phyloP scores from a whole-genome alignment of 92 coral and sea anemone genomes.

The Zoanthus gigantus region DNA sequence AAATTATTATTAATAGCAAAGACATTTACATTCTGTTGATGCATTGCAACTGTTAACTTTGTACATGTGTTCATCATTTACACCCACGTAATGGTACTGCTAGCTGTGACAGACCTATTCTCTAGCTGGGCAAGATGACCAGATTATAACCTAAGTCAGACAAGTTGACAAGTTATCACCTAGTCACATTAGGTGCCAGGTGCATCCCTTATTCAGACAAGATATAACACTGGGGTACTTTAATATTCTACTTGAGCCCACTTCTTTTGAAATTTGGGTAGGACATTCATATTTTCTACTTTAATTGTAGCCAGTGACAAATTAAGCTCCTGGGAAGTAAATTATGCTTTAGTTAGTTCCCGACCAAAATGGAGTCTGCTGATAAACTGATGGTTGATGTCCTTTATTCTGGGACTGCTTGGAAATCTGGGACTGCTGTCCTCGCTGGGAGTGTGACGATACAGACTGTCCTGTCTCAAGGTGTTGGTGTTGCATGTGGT shows the following conservation, averaged over 20 bases:
- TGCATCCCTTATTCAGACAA: background rate
- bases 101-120: background rate
- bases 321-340: background rate
- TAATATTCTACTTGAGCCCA: slow-evolving; percentile 30
- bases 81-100: slow-evolving; percentile 69
- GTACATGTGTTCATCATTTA: slow-evolving; percentile 91
- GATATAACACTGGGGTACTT: slow-evolving; percentile 35
- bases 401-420: slow-evolving; percentile 92
- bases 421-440: slow-evolving; percentile 67
- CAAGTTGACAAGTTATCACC: background rate
- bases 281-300: slow-evolving; percentile 1
- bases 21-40: slow-evolving; percentile 87
- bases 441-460: slow-evolving; percentile 82
- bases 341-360: slow-evolving; percentile 62
- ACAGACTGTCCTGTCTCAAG: slow-evolving; percentile 78
- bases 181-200: background rate
- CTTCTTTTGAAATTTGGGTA: background rate
- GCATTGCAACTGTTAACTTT: slow-evolving; percentile 62
- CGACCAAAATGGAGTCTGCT: slow-evolving; percentile 84
- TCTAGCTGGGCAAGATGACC: too few species aligned
- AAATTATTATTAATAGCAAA: slow-evolving; percentile 88
- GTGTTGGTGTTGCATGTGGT: slow-evolving; percentile 82
- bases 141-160: too few species aligned
- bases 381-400: slow-evolving; percentile 78
- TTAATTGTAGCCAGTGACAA: slow-evolving; percentile 7